phyloP scores from a whole-genome alignment of 35 echinoderm and acorn worm species.

The Amphiura filiformis region DNA sequence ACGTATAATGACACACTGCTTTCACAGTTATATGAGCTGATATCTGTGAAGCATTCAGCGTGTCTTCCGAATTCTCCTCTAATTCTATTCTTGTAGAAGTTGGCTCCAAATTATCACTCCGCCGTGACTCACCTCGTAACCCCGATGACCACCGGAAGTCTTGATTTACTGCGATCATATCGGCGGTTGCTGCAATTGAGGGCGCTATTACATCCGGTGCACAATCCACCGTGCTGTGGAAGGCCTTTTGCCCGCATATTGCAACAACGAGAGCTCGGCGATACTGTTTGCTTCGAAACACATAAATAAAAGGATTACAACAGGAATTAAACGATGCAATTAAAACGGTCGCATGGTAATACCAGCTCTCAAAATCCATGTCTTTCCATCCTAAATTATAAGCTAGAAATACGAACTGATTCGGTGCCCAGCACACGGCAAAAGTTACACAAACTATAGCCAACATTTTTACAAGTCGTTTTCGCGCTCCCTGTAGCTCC shows the following conservation, averaged over 20 bases:
- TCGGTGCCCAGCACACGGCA: conserved; percentile 90
- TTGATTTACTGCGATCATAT: neutral
- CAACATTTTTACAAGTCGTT: conserved; percentile 70
- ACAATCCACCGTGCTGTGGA: neutral
- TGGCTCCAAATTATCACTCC: neutral
- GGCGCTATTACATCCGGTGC: neutral
- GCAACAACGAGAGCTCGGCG: conserved; percentile 62
- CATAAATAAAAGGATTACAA: conserved; percentile 93
- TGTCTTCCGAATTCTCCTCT: neutral
- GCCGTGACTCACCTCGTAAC: neutral
- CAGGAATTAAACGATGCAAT: conserved; percentile 85
- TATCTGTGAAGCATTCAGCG: neutral
- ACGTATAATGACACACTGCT: no score
- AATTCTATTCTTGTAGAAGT: neutral
- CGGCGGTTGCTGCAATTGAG: neutral
- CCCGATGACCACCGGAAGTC: neutral
- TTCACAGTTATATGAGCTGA: no score
- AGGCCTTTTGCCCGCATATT: neutral
- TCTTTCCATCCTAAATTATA: conserved; percentile 71
- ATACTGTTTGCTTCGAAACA: conserved; percentile 77
- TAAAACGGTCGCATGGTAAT: conserved; percentile 81
- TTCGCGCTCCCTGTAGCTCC: conserved; percentile 60
- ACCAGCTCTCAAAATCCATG: conserved; percentile 73
- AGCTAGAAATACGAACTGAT: conserved; percentile 87
- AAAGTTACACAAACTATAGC: conserved; percentile 65